Base-by-base conservation (phyloP, 2,797 vertebrate genomes). In the Bradypodion ventrale region DNA sequence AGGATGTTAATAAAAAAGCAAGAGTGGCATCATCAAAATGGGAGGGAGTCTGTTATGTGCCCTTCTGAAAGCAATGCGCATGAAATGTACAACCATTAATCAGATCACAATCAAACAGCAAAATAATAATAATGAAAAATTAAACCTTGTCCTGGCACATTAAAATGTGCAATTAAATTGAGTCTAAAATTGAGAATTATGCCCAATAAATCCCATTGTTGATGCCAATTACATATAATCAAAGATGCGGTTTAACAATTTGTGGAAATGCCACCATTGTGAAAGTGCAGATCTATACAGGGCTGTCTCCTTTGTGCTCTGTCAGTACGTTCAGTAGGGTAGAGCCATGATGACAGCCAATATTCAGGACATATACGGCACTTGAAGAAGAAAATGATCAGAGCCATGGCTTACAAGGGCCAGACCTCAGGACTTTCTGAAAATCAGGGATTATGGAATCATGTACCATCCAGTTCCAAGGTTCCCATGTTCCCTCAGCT, bases 121-220 rank as follows among this genome's bases (percentile, higher is more conserved):
- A 29, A 76, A n/a, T n/a, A 62, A 21, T 56, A 13, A 13, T 56
- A 10, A 21, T 60, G 35, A 37, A n/a, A 78, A n/a, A 42, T 62
- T 42, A 78, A 78, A 40, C 15, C 59, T n/a, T 40, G 25, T 29
- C 59, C 37, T 35, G 23, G 8, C 56, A 32, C 32, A 56, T 77
- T 77, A 63, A n/a, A 62, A 78, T 78, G 59, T 40, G 40, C 59
- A 78, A 63, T 78, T 63, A 77, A 77, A 77, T 27, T 42, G 23
- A 62, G 37, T 78, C 65, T 37, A 32, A 44, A 46, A 72, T 44
- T 63, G 76, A 29, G 60, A 78, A 78, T 78, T 78, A 21, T 6
- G 1, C 65, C 35, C 49, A 32, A 65, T 78, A 65, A 65, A 65
- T 44, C 37, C 60, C 44, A n/a, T 78, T 63, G 76, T 78, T 60